phyloP scores from a whole-genome alignment of 2,888 invertebrate species.

The Empis livida region DNA sequence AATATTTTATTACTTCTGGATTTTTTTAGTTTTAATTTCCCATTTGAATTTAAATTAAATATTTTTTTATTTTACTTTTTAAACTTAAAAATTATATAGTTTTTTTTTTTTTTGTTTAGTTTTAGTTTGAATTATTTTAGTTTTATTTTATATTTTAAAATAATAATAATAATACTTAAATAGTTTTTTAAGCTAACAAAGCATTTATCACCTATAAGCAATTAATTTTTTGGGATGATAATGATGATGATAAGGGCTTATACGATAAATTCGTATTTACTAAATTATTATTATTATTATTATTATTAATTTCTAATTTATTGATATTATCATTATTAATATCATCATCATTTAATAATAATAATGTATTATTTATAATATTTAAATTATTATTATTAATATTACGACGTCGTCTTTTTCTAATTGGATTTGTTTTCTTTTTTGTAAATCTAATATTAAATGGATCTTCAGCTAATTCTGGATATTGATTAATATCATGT shows the following conservation, averaged over 20 bases:
- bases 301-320: slow-evolving; percentile 3
- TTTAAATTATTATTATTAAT: slow-evolving; percentile 5
- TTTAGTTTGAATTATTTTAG: too few species aligned
- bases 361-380: slow-evolving; percentile 6
- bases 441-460: slow-evolving; percentile 85
- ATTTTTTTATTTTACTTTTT: not conserved
- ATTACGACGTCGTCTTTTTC: slow-evolving; percentile 45
- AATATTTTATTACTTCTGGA: not conserved
- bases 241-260: slow-evolving; percentile 18
- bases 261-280: slow-evolving; percentile 12
- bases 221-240: slow-evolving; percentile 11
- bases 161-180: too few species aligned
- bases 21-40: not conserved
- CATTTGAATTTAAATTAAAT: not conserved
- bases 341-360: slow-evolving; percentile 9
- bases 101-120: too few species aligned
- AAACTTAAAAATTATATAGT: too few species aligned
- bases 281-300: slow-evolving; percentile 24
- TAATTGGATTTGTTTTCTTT: slow-evolving; percentile 58
- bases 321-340: slow-evolving; percentile 7
- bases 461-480: slow-evolving; percentile 90
- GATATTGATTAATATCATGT: slow-evolving; percentile 79
- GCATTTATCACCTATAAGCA: slow-evolving; percentile 1
- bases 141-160: too few species aligned
- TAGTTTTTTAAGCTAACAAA: not conserved